Base-by-base conservation (phyloP, 2,888 invertebrate genomes). In the Apodemia hepburni region DNA sequence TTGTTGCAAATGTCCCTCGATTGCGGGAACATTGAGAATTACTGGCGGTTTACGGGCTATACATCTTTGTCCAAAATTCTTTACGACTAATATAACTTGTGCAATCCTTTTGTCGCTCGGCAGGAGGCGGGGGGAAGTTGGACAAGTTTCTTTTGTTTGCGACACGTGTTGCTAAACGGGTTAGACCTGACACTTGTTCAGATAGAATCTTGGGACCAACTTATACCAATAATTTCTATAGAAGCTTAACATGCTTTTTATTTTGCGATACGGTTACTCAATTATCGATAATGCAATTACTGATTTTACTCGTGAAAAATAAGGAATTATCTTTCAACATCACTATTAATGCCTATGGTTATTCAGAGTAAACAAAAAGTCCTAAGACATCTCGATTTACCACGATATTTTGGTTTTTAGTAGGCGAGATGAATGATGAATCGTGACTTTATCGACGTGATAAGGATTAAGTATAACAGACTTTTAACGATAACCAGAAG, bases 131-230 rank as follows among this genome's bases (percentile, higher is more conserved):
- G 78, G 80, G 80, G 72, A 74, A 80, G 75, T 80, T 80, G 79
- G 77, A 72, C 77, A 82, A 83, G 81, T 84, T 88, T 85, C 87
- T 90, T 90, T 90, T 90, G 88, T 90, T 87, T 84, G 83, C 79
- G 79, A 85, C 90, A 91, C 87, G 89, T 90, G 90, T 88, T 84
- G 81, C 86, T 76, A 82, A 90, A 89, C 88, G 89, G 89, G 87
- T 91, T 90, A 84, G 74, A 78, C 77, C 73, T 82, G 85, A 87
- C 87, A 87, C 86, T 88, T 86, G 85, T 82, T 78, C 79, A 66
- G 64, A 77, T 75, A 75, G 80, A 81, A 80, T 82, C 81, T 79
- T 77, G 77, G 75, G 76, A 80, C 79, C 79, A 73, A 75, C 73
- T 71, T 72, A 72, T 75, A 73, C 75, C 81, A 82, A 82, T 84